Evolutionary conservation across 1,140 invertebrate genomes (phyloP), one percentile per base, ranked within the genome.

Genomic region (Heliothis subflexa): DNA sequence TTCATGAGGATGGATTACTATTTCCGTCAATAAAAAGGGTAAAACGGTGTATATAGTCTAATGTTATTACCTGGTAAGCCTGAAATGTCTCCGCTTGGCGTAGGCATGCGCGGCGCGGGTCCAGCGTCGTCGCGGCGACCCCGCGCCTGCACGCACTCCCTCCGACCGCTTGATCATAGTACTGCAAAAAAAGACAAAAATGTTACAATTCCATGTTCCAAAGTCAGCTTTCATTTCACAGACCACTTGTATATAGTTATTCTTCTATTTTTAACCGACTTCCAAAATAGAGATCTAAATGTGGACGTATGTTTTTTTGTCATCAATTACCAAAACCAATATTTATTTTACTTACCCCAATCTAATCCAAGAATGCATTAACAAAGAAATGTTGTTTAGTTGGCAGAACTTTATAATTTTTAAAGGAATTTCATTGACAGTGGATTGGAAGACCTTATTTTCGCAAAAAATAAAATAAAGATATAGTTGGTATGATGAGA

Each of bases 21-120:
- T 25, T 25, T 25, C 2, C 0, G 21, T 25, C 21, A 25, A 2
- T 25, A 25, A 25, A 25, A 25, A 25, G 21, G 21, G 21, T 25
- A 25, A 25, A 25, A 25, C 21, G 2, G 21, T 0, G 21, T 25
- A 25, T n/a, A n/a, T n/a, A n/a, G n/a, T n/a, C n/a, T n/a, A n/a
- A n/a, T 16, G 3, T n/a, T 14, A 28, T 50, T 79, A 91, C 93
- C 98, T 98, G 57, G 98, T 98, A 81, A 99, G 96, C 93, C 97
- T 96, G 93, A 99, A 98, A 93, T 98, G 98, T 81, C 98, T 96
- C 86, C 97, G 96, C 91, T 98, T 98, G 92, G 98, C 98, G 94
- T 98, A 98, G 85, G 97, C 97, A 77, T 97, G 95, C 57, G 95
- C 92, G 11, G 97, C 97, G 94, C 98, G 98, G 83, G 97, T 95